Evolutionary conservation across 2,113 vertebrate species (phyloP).

Genomic region (Pseudopodoces humilis): DNA sequence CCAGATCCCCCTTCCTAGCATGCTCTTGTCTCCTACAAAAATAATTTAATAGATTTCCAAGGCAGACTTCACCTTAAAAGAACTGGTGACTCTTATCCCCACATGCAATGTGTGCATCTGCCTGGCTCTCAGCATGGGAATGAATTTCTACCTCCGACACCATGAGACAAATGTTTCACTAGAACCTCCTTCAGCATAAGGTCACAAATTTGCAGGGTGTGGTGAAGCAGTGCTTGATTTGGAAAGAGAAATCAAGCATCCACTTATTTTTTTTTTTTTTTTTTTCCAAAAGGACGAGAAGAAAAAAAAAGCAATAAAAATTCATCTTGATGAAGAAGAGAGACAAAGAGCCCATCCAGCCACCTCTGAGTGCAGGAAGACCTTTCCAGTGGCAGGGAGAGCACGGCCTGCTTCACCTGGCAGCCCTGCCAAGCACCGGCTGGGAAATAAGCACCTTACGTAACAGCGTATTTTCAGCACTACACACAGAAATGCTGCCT

Average conservation of each 20-base stretch:
- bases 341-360: not conserved
- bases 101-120: not conserved
- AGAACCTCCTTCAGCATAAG: not conserved
- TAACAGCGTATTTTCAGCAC: slow-evolving; percentile 23
- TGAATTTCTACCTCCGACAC: not conserved
- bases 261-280: not conserved
- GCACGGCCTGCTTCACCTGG: not conserved
- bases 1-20: not conserved
- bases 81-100: not conserved
- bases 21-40: not conserved
- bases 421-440: not conserved
- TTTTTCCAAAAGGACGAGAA: not conserved
- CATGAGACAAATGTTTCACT: not conserved
- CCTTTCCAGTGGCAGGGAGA: not conserved
- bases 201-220: not conserved
- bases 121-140: not conserved
- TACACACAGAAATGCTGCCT: slow-evolving; percentile 28
- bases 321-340: not conserved
- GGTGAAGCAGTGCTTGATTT: not conserved
- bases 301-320: not conserved
- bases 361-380: not conserved
- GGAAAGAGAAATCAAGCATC: not conserved
- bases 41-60: not conserved
- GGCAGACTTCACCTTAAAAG: not conserved
- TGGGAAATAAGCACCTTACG: slow-evolving; percentile 36